Conservation (phyloP, 2,113 vertebrate species). For the Elgaria multicarinata region DNA sequence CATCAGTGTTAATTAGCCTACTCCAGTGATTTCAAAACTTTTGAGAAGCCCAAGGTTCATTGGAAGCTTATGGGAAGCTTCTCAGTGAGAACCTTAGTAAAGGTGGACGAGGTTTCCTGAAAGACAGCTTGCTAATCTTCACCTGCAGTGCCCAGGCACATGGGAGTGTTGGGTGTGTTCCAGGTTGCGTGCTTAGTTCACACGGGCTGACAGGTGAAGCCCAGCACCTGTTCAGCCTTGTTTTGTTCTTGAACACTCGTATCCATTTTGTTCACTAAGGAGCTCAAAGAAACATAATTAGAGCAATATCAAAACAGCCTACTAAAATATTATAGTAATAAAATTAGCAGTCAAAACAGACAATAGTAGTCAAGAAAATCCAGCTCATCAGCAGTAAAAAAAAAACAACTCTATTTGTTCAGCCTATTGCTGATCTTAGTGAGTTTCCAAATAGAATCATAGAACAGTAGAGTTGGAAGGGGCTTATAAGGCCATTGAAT, state of each 20-base stretch:
- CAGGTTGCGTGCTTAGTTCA: not conserved
- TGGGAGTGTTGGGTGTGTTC: not conserved
- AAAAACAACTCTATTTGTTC: no score
- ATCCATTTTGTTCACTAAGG: not conserved
- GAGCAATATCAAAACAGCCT: not conserved
- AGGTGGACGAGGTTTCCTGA: not conserved
- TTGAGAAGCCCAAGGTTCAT: not conserved
- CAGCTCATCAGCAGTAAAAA: no score
- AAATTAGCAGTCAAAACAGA: no score
- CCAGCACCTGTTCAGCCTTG: not conserved
- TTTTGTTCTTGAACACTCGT: not conserved
- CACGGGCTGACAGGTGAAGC: not conserved
- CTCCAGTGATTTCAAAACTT: conserved; percentile 12
- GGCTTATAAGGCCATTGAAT: no score
- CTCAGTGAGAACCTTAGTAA: not conserved
- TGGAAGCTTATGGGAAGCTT: conserved; percentile 12
- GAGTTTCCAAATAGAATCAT: no score
- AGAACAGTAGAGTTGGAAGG: no score
- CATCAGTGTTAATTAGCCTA: conserved; percentile 49
- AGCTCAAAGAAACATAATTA: not conserved
- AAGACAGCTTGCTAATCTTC: not conserved
- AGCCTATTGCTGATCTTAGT: no score
- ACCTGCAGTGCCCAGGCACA: not conserved
- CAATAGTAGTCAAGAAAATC: no score
- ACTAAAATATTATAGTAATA: no score